phyloP scores from a whole-genome alignment of 1,140 invertebrate species.

The Archivesica marissinica region DNA sequence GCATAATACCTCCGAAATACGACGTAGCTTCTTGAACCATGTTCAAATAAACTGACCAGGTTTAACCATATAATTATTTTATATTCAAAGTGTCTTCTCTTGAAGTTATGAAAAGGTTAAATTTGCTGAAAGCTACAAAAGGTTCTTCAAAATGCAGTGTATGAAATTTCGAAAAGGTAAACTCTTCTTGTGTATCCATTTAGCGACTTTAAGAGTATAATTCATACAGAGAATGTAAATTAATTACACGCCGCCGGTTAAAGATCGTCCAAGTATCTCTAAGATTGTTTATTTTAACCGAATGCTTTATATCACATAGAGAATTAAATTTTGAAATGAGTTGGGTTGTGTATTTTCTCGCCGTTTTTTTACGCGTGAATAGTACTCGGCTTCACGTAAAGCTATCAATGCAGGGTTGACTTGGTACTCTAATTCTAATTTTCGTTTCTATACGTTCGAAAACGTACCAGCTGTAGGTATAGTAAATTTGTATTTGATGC shows the following conservation, averaged over 20 bases:
- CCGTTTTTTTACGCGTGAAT: no score
- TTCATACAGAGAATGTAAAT: not conserved
- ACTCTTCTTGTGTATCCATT: not conserved
- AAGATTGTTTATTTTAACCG: no score
- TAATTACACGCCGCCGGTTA: not conserved
- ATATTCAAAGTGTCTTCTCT: not conserved
- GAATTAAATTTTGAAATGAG: no score
- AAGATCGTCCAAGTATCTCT: no score
- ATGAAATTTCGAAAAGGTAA: slow-evolving; percentile 11
- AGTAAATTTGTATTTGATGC: no score
- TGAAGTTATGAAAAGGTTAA: not conserved
- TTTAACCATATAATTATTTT: slow-evolving; percentile 44
- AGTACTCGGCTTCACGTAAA: no score
- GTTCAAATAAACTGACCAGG: slow-evolving; percentile 25
- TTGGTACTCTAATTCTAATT: no score
- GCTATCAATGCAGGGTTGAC: no score
- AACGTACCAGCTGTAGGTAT: no score
- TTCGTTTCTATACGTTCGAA: no score
- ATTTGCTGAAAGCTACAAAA: slow-evolving; percentile 11
- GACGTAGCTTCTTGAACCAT: not conserved
- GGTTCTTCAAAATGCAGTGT: not conserved
- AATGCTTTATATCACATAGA: no score
- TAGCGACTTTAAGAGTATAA: not conserved
- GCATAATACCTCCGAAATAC: not conserved
- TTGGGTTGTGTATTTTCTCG: no score